Percentiles rank a stretch among this genome's conserved stretches.
Conservation (phyloP, 2,888 invertebrate species). For the Stegophylla sp. region DNA sequence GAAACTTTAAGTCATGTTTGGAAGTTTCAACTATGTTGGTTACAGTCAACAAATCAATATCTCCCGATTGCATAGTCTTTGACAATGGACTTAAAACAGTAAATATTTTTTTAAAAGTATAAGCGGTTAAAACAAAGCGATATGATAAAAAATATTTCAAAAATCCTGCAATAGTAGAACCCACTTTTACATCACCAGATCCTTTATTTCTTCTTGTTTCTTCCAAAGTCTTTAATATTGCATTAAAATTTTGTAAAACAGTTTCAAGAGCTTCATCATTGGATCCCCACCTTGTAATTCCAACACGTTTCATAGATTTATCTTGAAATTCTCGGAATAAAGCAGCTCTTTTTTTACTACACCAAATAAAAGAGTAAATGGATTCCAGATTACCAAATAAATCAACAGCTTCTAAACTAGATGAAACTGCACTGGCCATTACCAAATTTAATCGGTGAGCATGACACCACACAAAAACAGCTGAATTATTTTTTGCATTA, state of each 20-base stretch:
- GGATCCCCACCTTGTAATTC: not conserved
- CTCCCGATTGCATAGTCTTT: not conserved
- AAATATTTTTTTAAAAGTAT: too few species aligned
- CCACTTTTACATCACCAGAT: constrained; percentile 15
- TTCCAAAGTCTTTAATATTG: constrained; percentile 8
- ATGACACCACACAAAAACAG: constrained; percentile 11
- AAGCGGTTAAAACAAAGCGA: not conserved
- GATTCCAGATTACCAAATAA: constrained; percentile 29
- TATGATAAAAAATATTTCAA: not conserved
- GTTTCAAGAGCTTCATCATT: not conserved
- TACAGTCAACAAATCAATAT: constrained; percentile 21
- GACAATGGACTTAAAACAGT: too few species aligned
- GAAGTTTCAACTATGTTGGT: not conserved
- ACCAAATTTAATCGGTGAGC: constrained; percentile 24
- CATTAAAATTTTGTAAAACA: constrained; percentile 4
- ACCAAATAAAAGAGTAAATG: not conserved
- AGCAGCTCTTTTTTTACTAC: not conserved
- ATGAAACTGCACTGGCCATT: not conserved
- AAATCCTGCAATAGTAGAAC: not conserved
- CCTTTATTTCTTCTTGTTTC: constrained; percentile 17
- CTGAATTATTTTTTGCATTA: constrained; percentile 1
- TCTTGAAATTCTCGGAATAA: not conserved
- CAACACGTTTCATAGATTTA: constrained; percentile 1
- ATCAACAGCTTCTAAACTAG: constrained; percentile 5
- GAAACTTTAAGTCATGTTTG: constrained; percentile 6